Percentiles rank a stretch among this genome's conserved stretches.
These are phyloP conservation scores for Harpagoxenus sublaevis DNA, from an alignment of 2,888 invertebrate species.

Conservation along the genomic window DNA sequence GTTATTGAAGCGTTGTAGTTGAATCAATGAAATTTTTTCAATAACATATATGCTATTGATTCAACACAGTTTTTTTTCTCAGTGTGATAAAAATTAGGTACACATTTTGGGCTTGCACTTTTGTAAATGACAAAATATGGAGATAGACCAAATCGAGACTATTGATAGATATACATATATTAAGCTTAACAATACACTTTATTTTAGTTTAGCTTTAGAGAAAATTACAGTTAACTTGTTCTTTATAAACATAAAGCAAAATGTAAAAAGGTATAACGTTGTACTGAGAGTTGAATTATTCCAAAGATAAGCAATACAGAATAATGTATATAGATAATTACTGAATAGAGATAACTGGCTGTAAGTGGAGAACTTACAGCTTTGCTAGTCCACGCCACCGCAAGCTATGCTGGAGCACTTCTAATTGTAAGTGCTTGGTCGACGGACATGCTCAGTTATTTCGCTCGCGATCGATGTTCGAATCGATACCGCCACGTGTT, in stretches of 20 bases:
- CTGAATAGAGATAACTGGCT: not conserved
- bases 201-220: not conserved
- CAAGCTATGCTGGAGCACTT: not conserved
- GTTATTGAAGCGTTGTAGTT: too few relatives aligned
- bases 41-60: too few relatives aligned
- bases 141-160: not conserved
- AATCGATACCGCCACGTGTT: constrained; percentile 39
- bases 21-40: too few relatives aligned
- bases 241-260: not conserved
- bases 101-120: not conserved
- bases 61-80: too few relatives aligned
- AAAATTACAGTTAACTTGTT: not conserved
- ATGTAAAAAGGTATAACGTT: not conserved
- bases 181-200: not conserved
- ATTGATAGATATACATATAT: not conserved
- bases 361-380: not conserved
- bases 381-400: not conserved
- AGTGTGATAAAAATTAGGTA: not conserved
- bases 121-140: not conserved
- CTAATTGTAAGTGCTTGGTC: not conserved
- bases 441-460: not conserved
- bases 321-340: not conserved
- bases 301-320: not conserved
- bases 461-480: not conserved
- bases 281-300: not conserved